Conservation (phyloP, 2,113 vertebrate genomes). For the Microtus montanus region DNA sequence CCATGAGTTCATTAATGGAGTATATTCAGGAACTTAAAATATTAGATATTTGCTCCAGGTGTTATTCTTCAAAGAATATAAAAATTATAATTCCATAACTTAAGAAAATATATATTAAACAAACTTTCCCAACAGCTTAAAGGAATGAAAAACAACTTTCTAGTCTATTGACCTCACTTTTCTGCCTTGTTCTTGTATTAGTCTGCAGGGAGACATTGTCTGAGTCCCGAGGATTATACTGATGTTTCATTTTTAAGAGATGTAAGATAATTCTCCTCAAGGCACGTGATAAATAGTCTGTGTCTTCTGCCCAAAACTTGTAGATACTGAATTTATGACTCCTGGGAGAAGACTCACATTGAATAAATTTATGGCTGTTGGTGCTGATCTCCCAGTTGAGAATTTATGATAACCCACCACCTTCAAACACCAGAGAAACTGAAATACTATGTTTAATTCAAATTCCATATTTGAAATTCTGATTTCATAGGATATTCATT, state of each 20-base stretch:
- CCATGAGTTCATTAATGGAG: not conserved
- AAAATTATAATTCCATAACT: not conserved
- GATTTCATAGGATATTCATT: not conserved
- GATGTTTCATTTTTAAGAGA: not conserved
- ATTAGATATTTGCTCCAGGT: not conserved
- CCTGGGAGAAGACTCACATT: not conserved
- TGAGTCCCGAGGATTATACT: not conserved
- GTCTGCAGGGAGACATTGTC: not conserved
- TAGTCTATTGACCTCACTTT: not conserved
- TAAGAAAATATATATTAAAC: not conserved
- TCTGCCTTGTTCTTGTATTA: not conserved
- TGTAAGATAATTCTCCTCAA: not conserved
- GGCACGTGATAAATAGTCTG: constrained; percentile 7
- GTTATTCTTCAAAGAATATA: not conserved
- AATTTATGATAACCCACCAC: constrained; percentile 31
- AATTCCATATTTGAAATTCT: not conserved
- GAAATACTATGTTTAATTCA: constrained; percentile 1
- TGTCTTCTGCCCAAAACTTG: not conserved
- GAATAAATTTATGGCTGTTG: constrained; percentile 1
- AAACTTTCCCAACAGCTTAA: accelerated
- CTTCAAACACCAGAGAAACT: not conserved
- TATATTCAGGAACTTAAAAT: not conserved
- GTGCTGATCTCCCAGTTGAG: not conserved
- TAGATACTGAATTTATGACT: constrained; percentile 40
- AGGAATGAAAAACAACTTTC: not conserved